Percentiles rank a stretch among this genome's conserved stretches.
These are phyloP conservation scores for Pogoniulus pusillus DNA, from an alignment of 2,797 vertebrate genomes.

Conservation along the genomic window DNA sequence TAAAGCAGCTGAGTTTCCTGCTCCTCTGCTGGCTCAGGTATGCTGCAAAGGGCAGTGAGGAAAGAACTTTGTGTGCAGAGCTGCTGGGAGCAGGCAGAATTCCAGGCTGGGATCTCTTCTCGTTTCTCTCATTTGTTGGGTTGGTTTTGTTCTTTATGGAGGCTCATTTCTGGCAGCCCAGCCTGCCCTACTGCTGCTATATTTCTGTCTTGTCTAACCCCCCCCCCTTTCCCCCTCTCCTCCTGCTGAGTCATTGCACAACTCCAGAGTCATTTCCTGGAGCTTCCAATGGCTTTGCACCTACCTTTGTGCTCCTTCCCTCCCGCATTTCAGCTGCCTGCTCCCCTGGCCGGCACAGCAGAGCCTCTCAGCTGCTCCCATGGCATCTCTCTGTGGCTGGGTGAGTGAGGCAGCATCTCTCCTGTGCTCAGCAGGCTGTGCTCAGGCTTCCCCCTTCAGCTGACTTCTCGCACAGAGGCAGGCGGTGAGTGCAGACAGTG, in stretches of 20 bases:
- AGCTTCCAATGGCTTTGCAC: neutral
- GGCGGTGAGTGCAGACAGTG: neutral
- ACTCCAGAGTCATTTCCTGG: constrained; percentile 4
- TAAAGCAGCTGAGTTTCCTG: neutral
- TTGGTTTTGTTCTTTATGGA: neutral
- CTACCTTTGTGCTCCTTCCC: neutral
- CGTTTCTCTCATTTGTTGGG: neutral
- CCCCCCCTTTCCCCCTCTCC: neutral
- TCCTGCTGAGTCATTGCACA: constrained; percentile 52
- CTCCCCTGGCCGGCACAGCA: neutral
- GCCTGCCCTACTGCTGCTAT: neutral
- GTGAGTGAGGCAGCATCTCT: neutral
- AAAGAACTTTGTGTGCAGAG: neutral
- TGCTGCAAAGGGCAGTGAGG: neutral
- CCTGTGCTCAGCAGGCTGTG: neutral
- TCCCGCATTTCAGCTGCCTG: neutral
- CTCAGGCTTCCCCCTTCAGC: neutral
- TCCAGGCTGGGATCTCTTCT: neutral
- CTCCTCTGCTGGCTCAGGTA: constrained; percentile 1
- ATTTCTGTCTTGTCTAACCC: neutral
- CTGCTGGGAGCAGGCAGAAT: neutral
- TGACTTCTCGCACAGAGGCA: neutral
- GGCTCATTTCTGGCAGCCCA: neutral
- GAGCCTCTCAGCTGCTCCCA: neutral
- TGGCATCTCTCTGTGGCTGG: neutral